Conservation (phyloP, 2,113 vertebrate species). For the Microcebus lehilahytsara region DNA sequence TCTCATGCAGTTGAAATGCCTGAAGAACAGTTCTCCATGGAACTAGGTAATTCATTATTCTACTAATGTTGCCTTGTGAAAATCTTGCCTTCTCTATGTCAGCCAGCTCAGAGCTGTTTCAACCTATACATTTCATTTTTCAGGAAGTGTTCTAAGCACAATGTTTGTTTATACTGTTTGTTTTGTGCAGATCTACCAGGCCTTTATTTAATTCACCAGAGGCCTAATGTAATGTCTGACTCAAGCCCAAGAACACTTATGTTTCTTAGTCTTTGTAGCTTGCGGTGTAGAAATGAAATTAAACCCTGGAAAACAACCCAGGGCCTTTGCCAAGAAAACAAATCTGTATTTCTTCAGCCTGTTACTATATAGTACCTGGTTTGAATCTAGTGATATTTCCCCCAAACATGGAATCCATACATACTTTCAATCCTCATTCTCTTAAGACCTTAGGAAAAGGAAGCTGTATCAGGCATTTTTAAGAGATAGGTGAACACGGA, state of each 20-base stretch:
- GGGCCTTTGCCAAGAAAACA: conserved; percentile 24
- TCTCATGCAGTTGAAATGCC: background rate
- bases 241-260: background rate
- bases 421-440: background rate
- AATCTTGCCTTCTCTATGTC: conserved; percentile 5
- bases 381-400: background rate
- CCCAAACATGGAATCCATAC: background rate
- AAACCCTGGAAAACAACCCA: background rate
- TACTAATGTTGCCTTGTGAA: background rate
- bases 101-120: conserved; percentile 54
- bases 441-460: background rate
- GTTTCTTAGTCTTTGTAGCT: conserved; percentile 14
- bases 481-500: background rate
- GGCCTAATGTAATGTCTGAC: background rate
- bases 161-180: conserved; percentile 33
- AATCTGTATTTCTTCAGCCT: background rate
- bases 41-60: background rate
- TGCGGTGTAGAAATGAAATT: conserved; percentile 26
- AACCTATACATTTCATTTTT: conserved; percentile 46
- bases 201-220: conserved; percentile 20
- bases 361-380: background rate
- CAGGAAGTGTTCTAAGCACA: conserved; percentile 13
- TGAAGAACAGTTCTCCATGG: background rate
- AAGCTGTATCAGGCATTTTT: background rate
- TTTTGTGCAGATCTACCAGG: conserved; percentile 30